Percentiles rank a stretch among this genome's conserved stretches.
These are phyloP conservation scores for Lagria hirta DNA, from an alignment of 2,888 invertebrate genomes.

Conservation along the genomic window DNA sequence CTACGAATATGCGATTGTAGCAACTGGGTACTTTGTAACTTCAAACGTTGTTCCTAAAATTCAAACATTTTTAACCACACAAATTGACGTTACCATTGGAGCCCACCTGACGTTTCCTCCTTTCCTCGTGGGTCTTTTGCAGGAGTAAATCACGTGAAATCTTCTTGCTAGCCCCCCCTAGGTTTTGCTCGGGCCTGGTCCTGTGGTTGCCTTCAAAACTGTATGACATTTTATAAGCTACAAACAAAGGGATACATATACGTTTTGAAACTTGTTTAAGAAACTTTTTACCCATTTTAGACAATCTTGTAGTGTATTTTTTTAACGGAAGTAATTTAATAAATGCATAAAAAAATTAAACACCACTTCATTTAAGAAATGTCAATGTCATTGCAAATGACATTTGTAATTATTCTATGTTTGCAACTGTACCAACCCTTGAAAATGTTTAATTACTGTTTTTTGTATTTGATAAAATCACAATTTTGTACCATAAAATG, in stretches of 20 bases:
- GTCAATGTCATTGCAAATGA: too few species aligned
- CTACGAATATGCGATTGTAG: constrained; percentile 82
- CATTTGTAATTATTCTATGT: too few species aligned
- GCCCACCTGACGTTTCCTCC: constrained; percentile 80
- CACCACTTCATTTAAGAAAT: too few species aligned
- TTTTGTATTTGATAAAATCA: too few species aligned
- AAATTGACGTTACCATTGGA: constrained; percentile 1
- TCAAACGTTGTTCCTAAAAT: constrained; percentile 68
- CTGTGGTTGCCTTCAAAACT: constrained; percentile 91
- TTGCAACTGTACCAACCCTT: too few species aligned
- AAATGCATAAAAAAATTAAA: too few species aligned
- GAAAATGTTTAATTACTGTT: too few species aligned
- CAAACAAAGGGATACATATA: constrained; percentile 11
- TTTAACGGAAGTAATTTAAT: too few species aligned
- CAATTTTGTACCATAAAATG: too few species aligned
- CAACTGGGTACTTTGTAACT: constrained; percentile 73
- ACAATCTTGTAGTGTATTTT: too few species aligned
- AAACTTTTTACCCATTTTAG: constrained; percentile 13
- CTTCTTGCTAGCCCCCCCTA: constrained; percentile 81
- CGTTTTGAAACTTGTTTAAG: not conserved
- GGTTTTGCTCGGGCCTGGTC: constrained; percentile 83
- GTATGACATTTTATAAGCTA: constrained; percentile 56
- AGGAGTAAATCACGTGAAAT: constrained; percentile 72
- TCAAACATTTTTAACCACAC: constrained; percentile 2
- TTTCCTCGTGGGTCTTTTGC: constrained; percentile 79